Base-by-base conservation (phyloP, 1,140 invertebrate genomes). In the Sminthurides bifidus region DNA sequence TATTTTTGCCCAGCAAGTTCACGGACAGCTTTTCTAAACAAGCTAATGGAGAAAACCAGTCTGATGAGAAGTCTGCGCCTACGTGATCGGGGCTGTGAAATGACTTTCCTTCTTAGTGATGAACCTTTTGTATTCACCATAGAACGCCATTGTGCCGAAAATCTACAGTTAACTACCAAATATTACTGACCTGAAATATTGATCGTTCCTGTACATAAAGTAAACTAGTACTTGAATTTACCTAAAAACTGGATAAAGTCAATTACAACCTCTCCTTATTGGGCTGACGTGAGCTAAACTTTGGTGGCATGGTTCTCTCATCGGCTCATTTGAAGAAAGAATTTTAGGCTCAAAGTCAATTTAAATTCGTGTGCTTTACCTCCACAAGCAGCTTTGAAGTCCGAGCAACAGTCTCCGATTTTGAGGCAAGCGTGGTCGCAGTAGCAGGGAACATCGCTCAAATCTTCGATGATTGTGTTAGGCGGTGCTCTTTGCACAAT, bases 391-490 rank as follows among this genome's bases (percentile, higher is more conserved):
- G 85, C 78, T 68, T 86, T 84, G 68, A 88, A 89, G 68, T 90
- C 87, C 2, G 77, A 71, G 71, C 87, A 90, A 70, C 87, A 90
- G 63, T 90, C 87, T 35, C 84, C 85, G 3, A 89, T 73, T 66
- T 86, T 87, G 61, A 90, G 75, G 67, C 87, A 90, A 29, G 85
- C 86, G 68, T 89, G 85, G 71, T 89, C 87, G 37, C 87, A 90
- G 67, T 89, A 89, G 68, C 87, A 90, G 0, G 85, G 85, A 66
- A 87, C 86, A 65, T 88, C 85, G 58, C 76, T 80, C 45, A 84
- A 70, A 61, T 83, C 82, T 67, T 87, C 83, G 58, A 87, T 81
- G 63, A 88, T 85, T 17, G 84, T 79, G 68, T 88, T 87, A 1
- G 84, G 85, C 5, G 43, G 17, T 0, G 82, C 81, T 63, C 86